A percentile compares a stretch with the other conserved stretches of the same genome.
These are phyloP conservation scores for Cotesia congregata DNA, from an alignment of 2,888 invertebrate species.

Conservation along the genomic window DNA sequence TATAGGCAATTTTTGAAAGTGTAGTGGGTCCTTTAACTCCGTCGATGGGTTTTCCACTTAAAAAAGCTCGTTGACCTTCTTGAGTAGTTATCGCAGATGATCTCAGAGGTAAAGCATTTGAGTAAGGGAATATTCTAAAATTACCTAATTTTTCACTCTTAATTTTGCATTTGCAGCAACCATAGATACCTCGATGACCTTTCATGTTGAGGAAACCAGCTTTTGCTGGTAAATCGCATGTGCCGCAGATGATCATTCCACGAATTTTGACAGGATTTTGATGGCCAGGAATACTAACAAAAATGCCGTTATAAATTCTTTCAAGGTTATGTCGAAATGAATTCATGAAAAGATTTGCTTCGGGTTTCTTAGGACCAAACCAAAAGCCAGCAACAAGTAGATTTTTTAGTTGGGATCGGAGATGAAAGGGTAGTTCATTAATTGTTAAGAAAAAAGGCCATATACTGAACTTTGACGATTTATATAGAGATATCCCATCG, in stretches of 20 bases:
- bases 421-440: no score
- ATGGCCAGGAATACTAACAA: background rate
- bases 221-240: background rate
- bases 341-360: conserved; percentile 28
- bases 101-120: background rate
- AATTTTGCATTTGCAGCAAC: no score
- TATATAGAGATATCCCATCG: conserved; percentile 43
- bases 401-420: conserved; percentile 20
- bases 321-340: conserved; percentile 21
- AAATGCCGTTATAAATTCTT: conserved; percentile 24
- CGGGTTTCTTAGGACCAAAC: conserved; percentile 42
- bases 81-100: conserved; percentile 13
- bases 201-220: no score
- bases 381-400: conserved; percentile 40
- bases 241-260: conserved; percentile 23
- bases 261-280: conserved; percentile 2
- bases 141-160: no score
- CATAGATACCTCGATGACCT: no score
- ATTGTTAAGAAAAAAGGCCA: conserved; percentile 38
- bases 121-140: conserved; percentile 13
- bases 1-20: conserved; percentile 15
- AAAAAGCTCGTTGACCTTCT: conserved; percentile 5
- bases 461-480: conserved; percentile 43
- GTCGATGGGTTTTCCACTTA: background rate
- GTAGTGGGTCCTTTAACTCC: conserved; percentile 38